Percentiles rank a stretch among this genome's conserved stretches.
These are phyloP conservation scores for Vandiemenella viatica DNA, from an alignment of 2,888 invertebrate species.

Conservation along the genomic window DNA sequence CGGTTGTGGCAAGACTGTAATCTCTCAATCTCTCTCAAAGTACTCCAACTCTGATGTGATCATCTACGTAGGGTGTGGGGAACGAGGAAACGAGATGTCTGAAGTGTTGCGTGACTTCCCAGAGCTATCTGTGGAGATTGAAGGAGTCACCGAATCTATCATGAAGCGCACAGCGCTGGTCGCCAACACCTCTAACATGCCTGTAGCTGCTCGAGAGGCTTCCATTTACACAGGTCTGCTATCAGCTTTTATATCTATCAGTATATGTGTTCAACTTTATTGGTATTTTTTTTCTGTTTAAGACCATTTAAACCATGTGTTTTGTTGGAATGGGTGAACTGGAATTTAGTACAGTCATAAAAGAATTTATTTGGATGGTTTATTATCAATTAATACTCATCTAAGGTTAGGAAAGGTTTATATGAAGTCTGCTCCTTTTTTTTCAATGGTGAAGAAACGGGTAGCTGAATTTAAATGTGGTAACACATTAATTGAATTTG, in stretches of 20 bases:
- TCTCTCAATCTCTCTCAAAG: constrained; percentile 97
- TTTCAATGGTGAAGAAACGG: no score
- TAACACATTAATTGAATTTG: no score
- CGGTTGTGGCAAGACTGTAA: constrained; percentile 99
- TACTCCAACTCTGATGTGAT: constrained; percentile 99
- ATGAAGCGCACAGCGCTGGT: constrained; percentile 99
- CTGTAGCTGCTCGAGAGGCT: constrained; percentile 98
- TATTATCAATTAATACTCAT: no score
- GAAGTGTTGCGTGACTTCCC: constrained; percentile 98
- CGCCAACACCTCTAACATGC: constrained; percentile 99
- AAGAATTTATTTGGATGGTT: no score
- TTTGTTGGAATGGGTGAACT: no score
- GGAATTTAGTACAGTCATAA: no score
- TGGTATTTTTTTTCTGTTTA: no score
- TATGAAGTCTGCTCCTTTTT: no score
- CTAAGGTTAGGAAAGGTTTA: no score
- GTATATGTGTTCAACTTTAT: not conserved
- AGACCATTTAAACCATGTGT: no score
- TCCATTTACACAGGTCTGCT: constrained; percentile 99
- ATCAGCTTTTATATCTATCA: constrained; percentile 4
- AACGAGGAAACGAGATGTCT: constrained; percentile 99
- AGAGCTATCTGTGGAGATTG: constrained; percentile 92
- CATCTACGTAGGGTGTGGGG: constrained; percentile 98
- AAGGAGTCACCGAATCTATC: constrained; percentile 91
- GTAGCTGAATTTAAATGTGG: no score